Percentiles rank a stretch among this genome's conserved stretches.
These are phyloP conservation scores for Channa argus DNA, from an alignment of 2,113 vertebrate species.

Conservation along the genomic window DNA sequence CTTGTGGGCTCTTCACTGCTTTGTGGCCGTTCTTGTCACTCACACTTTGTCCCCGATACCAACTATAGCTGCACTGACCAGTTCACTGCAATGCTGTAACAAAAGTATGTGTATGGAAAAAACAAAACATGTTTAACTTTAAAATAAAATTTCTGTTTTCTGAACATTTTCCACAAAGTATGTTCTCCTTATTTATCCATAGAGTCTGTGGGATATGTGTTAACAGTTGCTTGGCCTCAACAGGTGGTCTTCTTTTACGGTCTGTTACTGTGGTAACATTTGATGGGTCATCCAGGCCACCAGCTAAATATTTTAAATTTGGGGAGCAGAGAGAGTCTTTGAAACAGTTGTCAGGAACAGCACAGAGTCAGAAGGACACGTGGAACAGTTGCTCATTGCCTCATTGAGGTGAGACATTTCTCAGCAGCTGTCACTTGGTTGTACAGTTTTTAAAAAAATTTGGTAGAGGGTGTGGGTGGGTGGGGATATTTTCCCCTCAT, in stretches of 20 bases:
- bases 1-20: conserved; percentile 53
- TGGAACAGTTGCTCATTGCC: conserved; percentile 87
- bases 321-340: conserved; percentile 83
- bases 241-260: conserved; percentile 89
- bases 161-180: conserved; percentile 29
- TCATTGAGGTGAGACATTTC: conserved; percentile 80
- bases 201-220: conserved; percentile 72
- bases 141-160: conserved; percentile 30
- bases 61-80: conserved; percentile 62
- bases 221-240: conserved; percentile 91
- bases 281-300: conserved; percentile 86
- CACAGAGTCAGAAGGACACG: conserved; percentile 71
- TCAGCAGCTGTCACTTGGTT: conserved; percentile 87
- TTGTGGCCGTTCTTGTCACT: conserved; percentile 68
- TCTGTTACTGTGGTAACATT: conserved; percentile 85
- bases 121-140: conserved; percentile 10
- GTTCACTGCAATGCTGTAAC: conserved; percentile 31
- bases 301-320: conserved; percentile 84
- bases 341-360: conserved; percentile 90
- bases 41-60: conserved; percentile 58
- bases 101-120: conserved; percentile 15
- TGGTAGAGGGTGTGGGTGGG: conserved; percentile 36
- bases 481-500: conserved; percentile 53
- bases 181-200: conserved; percentile 44
- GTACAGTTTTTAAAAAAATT: conserved; percentile 59